Percentiles rank a stretch among this genome's conserved stretches.
Evolutionary conservation across 2,797 vertebrate genomes (phyloP).

Genomic region (Darevskia nairensis): DNA sequence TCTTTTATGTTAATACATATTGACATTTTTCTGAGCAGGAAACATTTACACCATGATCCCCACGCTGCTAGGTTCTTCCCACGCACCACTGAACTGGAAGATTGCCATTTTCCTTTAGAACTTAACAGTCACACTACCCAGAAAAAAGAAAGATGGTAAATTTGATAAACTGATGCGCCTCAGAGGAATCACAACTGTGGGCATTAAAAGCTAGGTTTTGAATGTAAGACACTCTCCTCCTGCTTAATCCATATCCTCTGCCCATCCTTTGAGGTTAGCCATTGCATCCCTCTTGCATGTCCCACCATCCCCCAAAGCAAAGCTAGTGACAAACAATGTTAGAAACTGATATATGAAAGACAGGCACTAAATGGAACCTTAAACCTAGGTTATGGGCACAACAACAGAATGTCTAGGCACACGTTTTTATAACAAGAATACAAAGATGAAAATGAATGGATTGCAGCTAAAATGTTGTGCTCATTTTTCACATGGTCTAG

Average conservation of each 20-base stretch:
- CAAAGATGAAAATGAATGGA: too few species aligned
- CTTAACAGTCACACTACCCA: neutral
- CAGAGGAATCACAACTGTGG: neutral
- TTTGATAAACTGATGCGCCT: constrained; percentile 8
- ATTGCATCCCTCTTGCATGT: too few species aligned
- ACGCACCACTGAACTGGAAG: constrained; percentile 27
- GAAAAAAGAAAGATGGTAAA: neutral
- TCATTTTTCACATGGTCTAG: too few species aligned
- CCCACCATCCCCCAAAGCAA: too few species aligned
- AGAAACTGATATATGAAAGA: too few species aligned
- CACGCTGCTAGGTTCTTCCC: constrained; percentile 40
- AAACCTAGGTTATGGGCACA: too few species aligned
- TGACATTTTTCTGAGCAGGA: constrained; percentile 16
- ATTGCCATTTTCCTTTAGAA: neutral
- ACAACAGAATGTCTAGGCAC: too few species aligned
- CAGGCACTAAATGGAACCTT: too few species aligned
- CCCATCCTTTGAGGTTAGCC: too few species aligned
- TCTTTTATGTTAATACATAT: constrained; percentile 5
- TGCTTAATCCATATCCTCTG: neutral
- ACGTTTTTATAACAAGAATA: too few species aligned
- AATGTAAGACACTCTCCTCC: neutral
- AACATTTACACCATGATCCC: constrained; percentile 50
- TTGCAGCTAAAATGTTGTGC: too few species aligned
- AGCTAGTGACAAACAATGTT: too few species aligned
- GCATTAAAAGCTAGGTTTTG: neutral